These are phyloP conservation scores for Yponomeuta malinellus DNA, from an alignment of 2,888 invertebrate species.

Conservation along the genomic window DNA sequence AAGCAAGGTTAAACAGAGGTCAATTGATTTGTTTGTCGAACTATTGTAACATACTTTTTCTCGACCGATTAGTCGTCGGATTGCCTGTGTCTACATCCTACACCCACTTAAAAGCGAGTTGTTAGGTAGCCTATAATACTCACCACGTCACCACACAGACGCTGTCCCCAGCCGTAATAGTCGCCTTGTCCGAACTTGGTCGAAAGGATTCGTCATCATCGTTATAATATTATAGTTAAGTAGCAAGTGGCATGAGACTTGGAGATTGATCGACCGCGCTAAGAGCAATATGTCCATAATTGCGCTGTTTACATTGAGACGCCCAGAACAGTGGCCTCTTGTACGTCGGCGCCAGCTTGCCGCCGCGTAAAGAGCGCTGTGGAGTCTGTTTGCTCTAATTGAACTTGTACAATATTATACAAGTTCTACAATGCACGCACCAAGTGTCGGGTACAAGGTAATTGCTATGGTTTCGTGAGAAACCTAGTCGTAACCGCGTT, in stretches of 20 bases:
- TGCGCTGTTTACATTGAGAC: conserved; percentile 40
- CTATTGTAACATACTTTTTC: background rate
- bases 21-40: conserved; percentile 28
- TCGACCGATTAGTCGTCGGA: background rate
- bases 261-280: conserved; percentile 29
- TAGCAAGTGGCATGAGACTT: background rate
- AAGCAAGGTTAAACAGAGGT: conserved; percentile 17
- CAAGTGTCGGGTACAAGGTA: background rate
- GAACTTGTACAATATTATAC: background rate
- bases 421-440: background rate
- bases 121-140: no score
- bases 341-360: conserved; percentile 44
- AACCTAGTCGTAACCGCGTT: background rate
- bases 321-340: conserved; percentile 55
- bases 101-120: no score
- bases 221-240: no score
- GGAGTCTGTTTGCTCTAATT: background rate
- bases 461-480: background rate
- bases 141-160: no score
- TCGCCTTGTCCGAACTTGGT: background rate
- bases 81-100: background rate
- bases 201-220: background rate
- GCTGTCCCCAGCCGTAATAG: no score
- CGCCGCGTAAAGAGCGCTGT: conserved; percentile 23
- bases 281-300: conserved; percentile 33